Conservation (phyloP, 2,797 vertebrate genomes). For the Octomys mimax region DNA sequence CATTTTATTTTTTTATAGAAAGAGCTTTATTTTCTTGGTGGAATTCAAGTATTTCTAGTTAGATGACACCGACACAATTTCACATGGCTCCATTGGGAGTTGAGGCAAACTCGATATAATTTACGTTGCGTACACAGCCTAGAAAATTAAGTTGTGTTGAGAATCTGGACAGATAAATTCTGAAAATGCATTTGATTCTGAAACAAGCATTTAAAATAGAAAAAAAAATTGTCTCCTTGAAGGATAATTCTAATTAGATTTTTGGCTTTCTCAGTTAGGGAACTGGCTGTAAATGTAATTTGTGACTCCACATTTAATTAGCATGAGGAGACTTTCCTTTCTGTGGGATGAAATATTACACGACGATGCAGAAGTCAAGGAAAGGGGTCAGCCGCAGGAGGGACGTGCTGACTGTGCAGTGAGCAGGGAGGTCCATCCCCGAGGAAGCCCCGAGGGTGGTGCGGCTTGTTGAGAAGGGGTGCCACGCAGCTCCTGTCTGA, state of each 20-base stretch:
- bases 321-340: neutral
- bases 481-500: neutral
- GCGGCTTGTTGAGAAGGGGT: neutral
- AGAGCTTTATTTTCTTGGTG: conserved; percentile 60
- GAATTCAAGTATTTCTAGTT: conserved; percentile 61
- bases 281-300: conserved; percentile 64
- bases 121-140: conserved; percentile 38
- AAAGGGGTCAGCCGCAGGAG: neutral
- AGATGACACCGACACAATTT: conserved; percentile 17
- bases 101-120: conserved; percentile 55
- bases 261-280: conserved; percentile 65
- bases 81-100: conserved; percentile 29
- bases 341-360: neutral
- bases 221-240: conserved; percentile 60
- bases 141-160: conserved; percentile 71
- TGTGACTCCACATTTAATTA: conserved; percentile 66
- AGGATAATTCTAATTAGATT: conserved; percentile 70
- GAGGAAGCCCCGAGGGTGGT: neutral
- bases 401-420: neutral
- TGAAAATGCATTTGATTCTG: conserved; percentile 67
- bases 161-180: conserved; percentile 69
- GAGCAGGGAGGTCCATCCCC: neutral
- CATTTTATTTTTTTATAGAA: conserved; percentile 38
- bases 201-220: conserved; percentile 70
- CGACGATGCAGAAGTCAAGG: neutral